Evolutionary conservation across 1,140 invertebrate species (phyloP), one percentile per base, ranked within the genome.

Genomic region (Ips nitidus): DNA sequence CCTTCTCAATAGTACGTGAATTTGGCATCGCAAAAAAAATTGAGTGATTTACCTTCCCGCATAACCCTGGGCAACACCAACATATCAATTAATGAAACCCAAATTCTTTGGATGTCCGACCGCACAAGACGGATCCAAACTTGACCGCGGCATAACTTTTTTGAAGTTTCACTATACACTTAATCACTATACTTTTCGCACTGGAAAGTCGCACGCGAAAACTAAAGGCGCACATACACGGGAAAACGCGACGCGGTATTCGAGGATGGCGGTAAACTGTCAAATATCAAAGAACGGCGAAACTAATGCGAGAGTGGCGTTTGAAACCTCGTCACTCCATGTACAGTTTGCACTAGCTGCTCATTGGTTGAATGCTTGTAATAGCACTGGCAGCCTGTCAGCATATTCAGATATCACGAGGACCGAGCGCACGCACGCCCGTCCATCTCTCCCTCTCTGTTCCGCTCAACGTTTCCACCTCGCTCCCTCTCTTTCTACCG

Each of bases 321-420:
- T 68, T 66, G 73, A 69, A 71, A 57, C 67, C 72, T 72, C 74
- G 74, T 76, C 74, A 75, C 66, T 75, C 77, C 22, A 22, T 69
- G 75, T 78, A 76, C 75, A 76, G 75, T 71, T 71, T 72, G 73
- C 74, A 76, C 78, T 76, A 74, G 41, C 71, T 69, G 74, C 75
- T 75, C 76, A 79, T 79, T 78, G 78, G 78, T 78, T 72, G 75
- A 76, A 73, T 71, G 67, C 72, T 72, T 76, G 77, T 79, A 80
- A 79, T 78, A 79, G 76, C 76, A 75, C 79, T 78, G 78, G 75
- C 75, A 78, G 77, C 74, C 79, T 81, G 79, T 81, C 79, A 81
- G 79, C 79, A 77, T 79, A 71, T 80, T 79, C 79, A 78, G 79
- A 80, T 78, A 79, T 81, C 79, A 80, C 78, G 75, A 72, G 70